Evolutionary conservation across 1,140 invertebrate species (phyloP).

Genomic region (Orchesella cincta): DNA sequence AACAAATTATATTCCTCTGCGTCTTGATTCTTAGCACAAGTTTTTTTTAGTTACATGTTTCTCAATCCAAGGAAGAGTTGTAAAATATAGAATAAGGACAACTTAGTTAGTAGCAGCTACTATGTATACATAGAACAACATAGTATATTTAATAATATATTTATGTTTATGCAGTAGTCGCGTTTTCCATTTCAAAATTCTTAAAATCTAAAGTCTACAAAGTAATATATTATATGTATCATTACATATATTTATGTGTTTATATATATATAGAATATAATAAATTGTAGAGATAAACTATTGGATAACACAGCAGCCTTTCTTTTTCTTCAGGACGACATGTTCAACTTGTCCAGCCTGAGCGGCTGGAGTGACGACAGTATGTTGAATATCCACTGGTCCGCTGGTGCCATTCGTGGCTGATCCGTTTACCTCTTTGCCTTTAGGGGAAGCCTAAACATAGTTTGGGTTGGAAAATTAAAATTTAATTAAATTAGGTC

Average conservation of each 20-base stretch:
- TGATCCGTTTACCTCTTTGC: conserved; percentile 55
- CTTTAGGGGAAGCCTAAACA: conserved; percentile 49
- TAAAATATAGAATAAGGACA: no score
- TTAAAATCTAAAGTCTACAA: not conserved
- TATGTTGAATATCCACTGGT: conserved; percentile 73
- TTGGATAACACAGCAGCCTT: conserved; percentile 85
- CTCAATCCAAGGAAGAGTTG: no score
- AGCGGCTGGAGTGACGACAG: conserved; percentile 65
- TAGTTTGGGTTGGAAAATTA: conserved; percentile 15
- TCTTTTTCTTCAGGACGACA: conserved; percentile 84
- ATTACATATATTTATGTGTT: conserved; percentile 2
- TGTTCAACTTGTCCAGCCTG: conserved; percentile 79
- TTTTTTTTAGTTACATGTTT: no score
- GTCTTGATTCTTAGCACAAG: no score
- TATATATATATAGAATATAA: conserved; percentile 3
- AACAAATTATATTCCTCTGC: no score
- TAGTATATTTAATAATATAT: no score
- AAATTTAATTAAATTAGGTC: conserved; percentile 2
- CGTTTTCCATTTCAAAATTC: not conserved
- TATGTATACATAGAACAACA: no score
- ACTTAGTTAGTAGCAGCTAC: no score
- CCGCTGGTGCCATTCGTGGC: conserved; percentile 53
- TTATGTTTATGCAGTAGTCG: no score
- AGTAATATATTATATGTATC: not conserved
- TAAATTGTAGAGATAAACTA: conserved; percentile 56